Base-by-base conservation (phyloP, 2,888 invertebrate species). In the Drosophila pseudotakahashii region DNA sequence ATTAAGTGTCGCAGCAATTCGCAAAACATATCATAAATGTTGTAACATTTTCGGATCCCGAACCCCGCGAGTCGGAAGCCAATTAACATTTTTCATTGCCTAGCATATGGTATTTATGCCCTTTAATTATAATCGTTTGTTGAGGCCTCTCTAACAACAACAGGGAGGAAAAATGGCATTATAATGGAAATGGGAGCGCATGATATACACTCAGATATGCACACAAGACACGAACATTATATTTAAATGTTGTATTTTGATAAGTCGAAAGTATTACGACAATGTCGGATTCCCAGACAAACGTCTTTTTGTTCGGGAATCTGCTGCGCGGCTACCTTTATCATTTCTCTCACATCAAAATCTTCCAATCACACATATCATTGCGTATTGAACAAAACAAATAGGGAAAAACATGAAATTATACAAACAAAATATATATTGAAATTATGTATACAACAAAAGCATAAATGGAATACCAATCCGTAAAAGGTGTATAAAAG, bases 1-100 rank as follows among this genome's bases (percentile, higher is more conserved):
- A 79, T 88, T 89, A 88, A 91, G 84, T 90, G 89, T 91, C 89
- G 90, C 91, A 91, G 91, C 91, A 92, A 92, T 92, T 92, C 89
- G 88, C 88, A 90, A 92, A 91, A 92, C 92, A 92, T 92, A 92
- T 92, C 92, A 92, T 92, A 90, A 91, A 90, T 92, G 92, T 92
- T 91, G 92, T 92, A 91, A 68, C 79, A 91, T 85, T 86, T 86
- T 91, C 91, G 42, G 50, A 61, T 19, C 26, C 58, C 44, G 26
- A 26, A 26, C 26, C 48, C 26, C 2, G 26, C 16, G 42, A 32
- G 45, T 16, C 23, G 34, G 52, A 30, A 52, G 64, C 66, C 48
- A 68, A 63, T 51, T 50, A 55, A 54, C 67, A 67, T 59, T 51
- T 60, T 67, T 71, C 69, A 74, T 57, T 57, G 72, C 63, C 61